Conservation (phyloP, 2,888 invertebrate genomes). For the Galerucella pusilla region DNA sequence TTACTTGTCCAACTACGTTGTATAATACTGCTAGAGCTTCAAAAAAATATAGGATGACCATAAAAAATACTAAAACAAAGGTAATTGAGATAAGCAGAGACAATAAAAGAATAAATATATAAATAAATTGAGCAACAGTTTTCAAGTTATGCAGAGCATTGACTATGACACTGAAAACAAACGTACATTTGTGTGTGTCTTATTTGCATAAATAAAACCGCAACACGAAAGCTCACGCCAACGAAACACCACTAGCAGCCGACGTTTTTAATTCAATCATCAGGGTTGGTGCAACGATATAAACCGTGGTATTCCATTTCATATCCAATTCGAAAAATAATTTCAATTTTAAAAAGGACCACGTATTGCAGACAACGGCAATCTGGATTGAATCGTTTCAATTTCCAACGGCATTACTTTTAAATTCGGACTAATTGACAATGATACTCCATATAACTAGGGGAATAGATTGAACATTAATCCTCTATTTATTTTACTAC, state of each 20-base stretch:
- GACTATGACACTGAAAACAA: background rate
- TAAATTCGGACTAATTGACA: constrained; percentile 36
- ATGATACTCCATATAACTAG: constrained; percentile 30
- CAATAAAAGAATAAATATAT: too few relatives aligned
- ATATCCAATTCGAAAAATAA: constrained; percentile 37
- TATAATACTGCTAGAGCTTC: too few relatives aligned
- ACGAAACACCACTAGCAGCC: constrained; percentile 15
- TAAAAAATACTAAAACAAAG: too few relatives aligned
- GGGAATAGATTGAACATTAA: constrained; percentile 31
- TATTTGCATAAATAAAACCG: constrained; percentile 23
- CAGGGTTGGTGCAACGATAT: constrained; percentile 31
- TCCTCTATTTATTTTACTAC: constrained; percentile 31
- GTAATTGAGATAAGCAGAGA: too few relatives aligned
- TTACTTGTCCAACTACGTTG: too few relatives aligned
- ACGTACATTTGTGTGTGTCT: background rate
- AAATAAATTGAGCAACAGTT: too few relatives aligned
- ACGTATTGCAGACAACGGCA: constrained; percentile 34
- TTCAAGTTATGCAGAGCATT: too few relatives aligned
- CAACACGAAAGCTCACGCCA: constrained; percentile 14
- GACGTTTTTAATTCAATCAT: constrained; percentile 35
- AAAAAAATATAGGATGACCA: too few relatives aligned
- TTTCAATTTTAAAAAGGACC: constrained; percentile 37
- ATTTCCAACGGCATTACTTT: constrained; percentile 36
- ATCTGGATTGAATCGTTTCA: constrained; percentile 36
- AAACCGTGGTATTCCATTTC: constrained; percentile 34